These are phyloP conservation scores for Zaprionus davidi DNA, from an alignment of 1,140 invertebrate species.

Conservation along the genomic window DNA sequence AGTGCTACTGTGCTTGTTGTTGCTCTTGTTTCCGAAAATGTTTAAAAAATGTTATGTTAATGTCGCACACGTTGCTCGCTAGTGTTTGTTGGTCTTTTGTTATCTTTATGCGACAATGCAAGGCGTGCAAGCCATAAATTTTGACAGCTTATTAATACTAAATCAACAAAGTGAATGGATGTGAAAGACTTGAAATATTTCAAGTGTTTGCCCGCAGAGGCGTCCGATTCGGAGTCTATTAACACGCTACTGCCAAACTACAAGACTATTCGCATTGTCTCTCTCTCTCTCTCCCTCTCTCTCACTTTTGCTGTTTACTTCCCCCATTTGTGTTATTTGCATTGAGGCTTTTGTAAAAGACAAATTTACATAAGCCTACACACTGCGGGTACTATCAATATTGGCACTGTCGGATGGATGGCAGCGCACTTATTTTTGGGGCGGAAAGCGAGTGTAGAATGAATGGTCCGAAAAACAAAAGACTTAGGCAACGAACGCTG, in stretches of 20 bases:
- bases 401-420: constrained; percentile 17
- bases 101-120: constrained; percentile 42
- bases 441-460: not conserved
- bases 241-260: constrained; percentile 63
- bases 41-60: constrained; percentile 70
- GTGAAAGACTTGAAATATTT: constrained; percentile 39
- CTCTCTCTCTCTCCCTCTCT: constrained; percentile 37
- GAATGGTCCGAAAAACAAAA: constrained; percentile 36
- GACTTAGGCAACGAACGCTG: constrained; percentile 53
- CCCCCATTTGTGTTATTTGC: not conserved
- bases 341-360: constrained; percentile 33
- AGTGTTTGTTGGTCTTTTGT: constrained; percentile 57
- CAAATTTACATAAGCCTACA: constrained; percentile 55
- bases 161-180: constrained; percentile 30
- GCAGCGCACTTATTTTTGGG: constrained; percentile 5
- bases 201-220: constrained; percentile 48
- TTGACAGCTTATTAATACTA: constrained; percentile 79
- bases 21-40: constrained; percentile 11
- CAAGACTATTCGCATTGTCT: constrained; percentile 37
- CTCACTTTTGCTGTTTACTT: constrained; percentile 16
- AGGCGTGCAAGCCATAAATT: constrained; percentile 68
- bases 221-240: constrained; percentile 63
- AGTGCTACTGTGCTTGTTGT: constrained; percentile 46
- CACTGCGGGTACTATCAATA: constrained; percentile 20
- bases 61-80: constrained; percentile 42